A percentile compares a stretch with the other conserved stretches of the same genome.
phyloP scores from a whole-genome alignment of 2,888 invertebrate genomes.

The Lymantria monacha region DNA sequence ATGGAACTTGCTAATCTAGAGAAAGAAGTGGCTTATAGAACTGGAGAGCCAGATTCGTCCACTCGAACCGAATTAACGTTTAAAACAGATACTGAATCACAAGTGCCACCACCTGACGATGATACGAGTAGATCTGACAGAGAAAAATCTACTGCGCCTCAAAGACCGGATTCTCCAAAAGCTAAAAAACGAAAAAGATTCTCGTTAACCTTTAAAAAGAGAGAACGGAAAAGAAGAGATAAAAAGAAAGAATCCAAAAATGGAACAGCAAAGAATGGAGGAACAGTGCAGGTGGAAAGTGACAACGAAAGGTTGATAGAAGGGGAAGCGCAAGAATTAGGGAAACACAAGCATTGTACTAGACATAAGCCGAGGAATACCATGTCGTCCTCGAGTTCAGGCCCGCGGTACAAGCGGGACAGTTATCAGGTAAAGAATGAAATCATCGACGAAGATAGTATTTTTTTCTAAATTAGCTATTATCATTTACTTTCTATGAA shows the following conservation, averaged over 20 bases:
- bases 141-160: conserved; percentile 65
- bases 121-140: conserved; percentile 74
- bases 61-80: conserved; percentile 66
- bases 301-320: conserved; percentile 75
- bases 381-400: conserved; percentile 69
- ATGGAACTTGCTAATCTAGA: conserved; percentile 76
- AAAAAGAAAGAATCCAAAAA: conserved; percentile 70
- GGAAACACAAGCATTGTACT: conserved; percentile 62
- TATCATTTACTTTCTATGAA: no score
- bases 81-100: conserved; percentile 72
- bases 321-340: conserved; percentile 52
- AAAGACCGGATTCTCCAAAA: conserved; percentile 71
- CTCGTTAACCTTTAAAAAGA: conserved; percentile 72
- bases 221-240: conserved; percentile 71
- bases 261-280: conserved; percentile 59
- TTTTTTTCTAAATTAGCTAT: no score
- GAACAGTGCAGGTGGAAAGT: conserved; percentile 57
- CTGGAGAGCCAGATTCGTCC: conserved; percentile 68
- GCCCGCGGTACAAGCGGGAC: conserved; percentile 79
- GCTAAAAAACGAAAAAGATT: conserved; percentile 74
- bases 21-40: conserved; percentile 73
- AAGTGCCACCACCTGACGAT: conserved; percentile 65
- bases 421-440: conserved; percentile 70
- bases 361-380: conserved; percentile 67
- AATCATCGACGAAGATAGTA: conserved; percentile 1